Percentiles rank a stretch among this genome's conserved stretches.
Conservation (phyloP, 1,140 invertebrate genomes). For the Meloidogyne floridensis region DNA sequence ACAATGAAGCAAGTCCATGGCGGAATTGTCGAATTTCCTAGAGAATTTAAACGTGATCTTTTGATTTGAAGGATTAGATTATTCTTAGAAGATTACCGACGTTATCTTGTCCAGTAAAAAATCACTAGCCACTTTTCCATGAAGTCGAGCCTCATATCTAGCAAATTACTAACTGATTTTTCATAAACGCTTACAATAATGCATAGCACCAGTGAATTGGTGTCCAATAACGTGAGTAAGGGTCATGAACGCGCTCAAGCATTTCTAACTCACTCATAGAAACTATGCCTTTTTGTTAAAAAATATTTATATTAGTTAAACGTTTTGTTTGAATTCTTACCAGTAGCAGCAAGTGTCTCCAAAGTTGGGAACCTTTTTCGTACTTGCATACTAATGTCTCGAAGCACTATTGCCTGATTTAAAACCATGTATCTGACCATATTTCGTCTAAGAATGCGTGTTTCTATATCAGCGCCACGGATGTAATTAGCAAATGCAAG, state of each 20-base stretch:
- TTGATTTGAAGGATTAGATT: too few relatives aligned
- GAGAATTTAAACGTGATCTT: constrained; percentile 23
- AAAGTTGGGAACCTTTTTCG: constrained; percentile 60
- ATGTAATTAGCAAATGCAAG: constrained; percentile 56
- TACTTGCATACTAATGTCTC: constrained; percentile 62
- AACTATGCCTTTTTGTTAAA: constrained; percentile 50
- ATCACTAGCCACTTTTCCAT: constrained; percentile 59
- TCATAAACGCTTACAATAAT: constrained; percentile 33
- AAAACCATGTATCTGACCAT: constrained; percentile 55
- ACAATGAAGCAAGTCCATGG: constrained; percentile 43
- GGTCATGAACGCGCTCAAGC: constrained; percentile 49
- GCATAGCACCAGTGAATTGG: constrained; percentile 57
- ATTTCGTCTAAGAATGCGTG: constrained; percentile 72
- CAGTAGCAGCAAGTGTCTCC: constrained; percentile 59
- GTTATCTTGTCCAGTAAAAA: constrained; percentile 50
- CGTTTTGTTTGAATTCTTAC: constrained; percentile 24
- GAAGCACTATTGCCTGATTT: constrained; percentile 49
- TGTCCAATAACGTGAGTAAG: constrained; percentile 59
- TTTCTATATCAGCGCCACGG: constrained; percentile 74
- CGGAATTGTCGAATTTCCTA: constrained; percentile 61
- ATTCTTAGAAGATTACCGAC: constrained; percentile 19
- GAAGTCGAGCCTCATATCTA: constrained; percentile 43
- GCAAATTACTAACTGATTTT: constrained; percentile 32
- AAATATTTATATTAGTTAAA: constrained; percentile 18
- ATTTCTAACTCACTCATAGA: constrained; percentile 43